These are phyloP conservation scores for Prionailurus viverrinus DNA, from an alignment of 2,113 vertebrate genomes.

Conservation along the genomic window DNA sequence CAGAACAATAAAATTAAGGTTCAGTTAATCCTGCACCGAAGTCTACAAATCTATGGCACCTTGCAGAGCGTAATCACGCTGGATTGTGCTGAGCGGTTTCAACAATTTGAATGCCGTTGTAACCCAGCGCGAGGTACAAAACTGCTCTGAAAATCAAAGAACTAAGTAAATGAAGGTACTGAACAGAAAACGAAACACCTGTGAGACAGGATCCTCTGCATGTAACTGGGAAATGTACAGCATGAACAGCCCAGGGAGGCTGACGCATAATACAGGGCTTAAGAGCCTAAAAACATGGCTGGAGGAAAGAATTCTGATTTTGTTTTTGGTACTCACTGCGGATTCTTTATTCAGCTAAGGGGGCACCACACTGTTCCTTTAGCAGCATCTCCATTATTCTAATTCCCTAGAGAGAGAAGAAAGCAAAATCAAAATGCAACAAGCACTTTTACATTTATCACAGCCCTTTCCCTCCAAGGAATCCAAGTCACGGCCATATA, in stretches of 20 bases:
- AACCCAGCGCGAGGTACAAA: slow-evolving; percentile 8
- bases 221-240: neutral
- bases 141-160: slow-evolving; percentile 65
- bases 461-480: slow-evolving; percentile 46
- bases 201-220: neutral
- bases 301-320: slow-evolving; percentile 56
- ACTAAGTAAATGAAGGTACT: slow-evolving; percentile 55
- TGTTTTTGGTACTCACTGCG: slow-evolving; percentile 74
- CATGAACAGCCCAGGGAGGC: neutral
- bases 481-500: neutral
- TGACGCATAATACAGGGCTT: neutral
- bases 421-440: slow-evolving; percentile 65
- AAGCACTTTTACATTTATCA: slow-evolving; percentile 47
- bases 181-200: slow-evolving; percentile 55
- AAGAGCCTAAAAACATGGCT: neutral
- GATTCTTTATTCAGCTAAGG: slow-evolving; percentile 61
- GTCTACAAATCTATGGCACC: slow-evolving; percentile 47
- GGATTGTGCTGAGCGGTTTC: slow-evolving; percentile 50
- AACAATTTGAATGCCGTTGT: slow-evolving; percentile 64
- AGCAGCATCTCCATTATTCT: slow-evolving; percentile 88
- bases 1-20: slow-evolving; percentile 54
- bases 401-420: slow-evolving; percentile 84
- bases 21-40: slow-evolving; percentile 22
- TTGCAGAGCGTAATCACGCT: slow-evolving; percentile 3
- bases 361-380: slow-evolving; percentile 85